Conservation (phyloP, 1,140 invertebrate genomes). For the Cherax destructor region DNA sequence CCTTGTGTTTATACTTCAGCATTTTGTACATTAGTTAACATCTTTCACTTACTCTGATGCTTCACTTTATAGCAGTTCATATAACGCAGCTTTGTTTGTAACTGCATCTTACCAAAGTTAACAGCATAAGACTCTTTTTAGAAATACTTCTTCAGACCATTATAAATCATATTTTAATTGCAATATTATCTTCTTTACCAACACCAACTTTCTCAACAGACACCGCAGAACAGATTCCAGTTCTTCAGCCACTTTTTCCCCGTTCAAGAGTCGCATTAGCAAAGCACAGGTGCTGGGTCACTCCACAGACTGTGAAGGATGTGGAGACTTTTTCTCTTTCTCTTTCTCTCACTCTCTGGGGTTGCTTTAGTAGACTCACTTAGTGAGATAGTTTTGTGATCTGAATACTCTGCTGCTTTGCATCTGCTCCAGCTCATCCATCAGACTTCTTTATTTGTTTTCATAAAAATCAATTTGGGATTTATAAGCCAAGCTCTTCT, state of each 20-base stretch:
- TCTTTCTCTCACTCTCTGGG: background rate
- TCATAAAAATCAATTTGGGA: too few relatives aligned
- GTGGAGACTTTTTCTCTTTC: background rate
- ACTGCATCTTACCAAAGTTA: too few relatives aligned
- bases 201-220: conserved; percentile 47
- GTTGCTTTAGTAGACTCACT: background rate
- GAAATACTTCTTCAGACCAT: too few relatives aligned
- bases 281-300: conserved; percentile 64
- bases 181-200: conserved; percentile 13
- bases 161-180: background rate
- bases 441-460: too few relatives aligned
- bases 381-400: background rate
- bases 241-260: conserved; percentile 71
- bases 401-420: background rate
- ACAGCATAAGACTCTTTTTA: too few relatives aligned
- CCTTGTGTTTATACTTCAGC: too few relatives aligned
- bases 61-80: too few relatives aligned
- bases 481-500: too few relatives aligned
- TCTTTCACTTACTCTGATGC: too few relatives aligned
- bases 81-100: too few relatives aligned
- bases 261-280: conserved; percentile 71
- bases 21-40: too few relatives aligned
- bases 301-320: background rate
- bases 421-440: too few relatives aligned
- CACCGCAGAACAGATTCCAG: conserved; percentile 72